Conservation (phyloP, 2,888 invertebrate genomes). For the Parthenolecanium corni region DNA sequence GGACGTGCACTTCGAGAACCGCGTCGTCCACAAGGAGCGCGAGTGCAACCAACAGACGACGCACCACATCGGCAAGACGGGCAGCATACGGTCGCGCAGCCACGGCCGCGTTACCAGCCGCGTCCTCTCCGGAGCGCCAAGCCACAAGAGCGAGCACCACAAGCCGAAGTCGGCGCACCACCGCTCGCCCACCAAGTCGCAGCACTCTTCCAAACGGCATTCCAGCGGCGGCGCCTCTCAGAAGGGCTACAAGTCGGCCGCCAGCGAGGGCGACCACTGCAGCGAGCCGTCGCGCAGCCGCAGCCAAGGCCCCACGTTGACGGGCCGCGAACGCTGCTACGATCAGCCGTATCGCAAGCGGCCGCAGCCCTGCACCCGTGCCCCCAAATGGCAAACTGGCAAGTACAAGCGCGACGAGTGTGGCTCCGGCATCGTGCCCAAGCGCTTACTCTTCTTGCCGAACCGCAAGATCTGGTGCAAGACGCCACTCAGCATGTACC, state of each 20-base stretch:
- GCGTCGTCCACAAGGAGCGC: too few species aligned
- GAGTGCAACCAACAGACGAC: too few species aligned
- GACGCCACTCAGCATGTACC: constrained; percentile 16
- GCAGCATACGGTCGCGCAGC: too few species aligned
- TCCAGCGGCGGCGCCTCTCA: neutral
- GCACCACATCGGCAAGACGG: too few species aligned
- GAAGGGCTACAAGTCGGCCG: neutral
- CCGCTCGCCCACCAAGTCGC: too few species aligned
- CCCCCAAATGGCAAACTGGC: constrained; percentile 5
- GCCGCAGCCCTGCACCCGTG: neutral
- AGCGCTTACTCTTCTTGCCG: neutral
- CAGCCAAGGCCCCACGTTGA: neutral
- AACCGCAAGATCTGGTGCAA: constrained; percentile 8
- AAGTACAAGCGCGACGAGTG: constrained; percentile 14
- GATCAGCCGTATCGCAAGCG: neutral
- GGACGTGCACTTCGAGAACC: too few species aligned
- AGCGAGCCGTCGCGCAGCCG: neutral
- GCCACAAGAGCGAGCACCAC: too few species aligned
- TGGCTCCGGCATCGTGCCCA: constrained; percentile 15
- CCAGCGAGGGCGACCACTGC: neutral
- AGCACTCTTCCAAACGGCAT: neutral
- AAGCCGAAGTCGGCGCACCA: too few species aligned
- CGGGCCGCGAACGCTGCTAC: constrained; percentile 8
- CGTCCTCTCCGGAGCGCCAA: too few species aligned
- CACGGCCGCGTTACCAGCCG: too few species aligned